phyloP scores from a whole-genome alignment of 2,113 vertebrate genomes.

The Clupea harengus region DNA sequence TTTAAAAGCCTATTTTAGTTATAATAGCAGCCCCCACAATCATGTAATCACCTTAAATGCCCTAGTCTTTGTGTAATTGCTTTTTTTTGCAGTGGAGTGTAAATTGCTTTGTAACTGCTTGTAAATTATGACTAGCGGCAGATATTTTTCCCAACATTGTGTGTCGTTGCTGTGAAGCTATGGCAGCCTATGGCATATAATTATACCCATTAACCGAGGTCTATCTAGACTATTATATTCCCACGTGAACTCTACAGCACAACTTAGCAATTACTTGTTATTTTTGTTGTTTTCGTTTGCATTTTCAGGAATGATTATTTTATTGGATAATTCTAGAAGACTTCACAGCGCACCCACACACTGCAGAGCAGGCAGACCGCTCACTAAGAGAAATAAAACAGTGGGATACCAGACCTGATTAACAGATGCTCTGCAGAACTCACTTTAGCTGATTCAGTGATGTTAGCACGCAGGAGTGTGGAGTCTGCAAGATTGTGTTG shows the following conservation, averaged over 20 bases:
- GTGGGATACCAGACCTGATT: background rate
- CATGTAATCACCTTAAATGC: background rate
- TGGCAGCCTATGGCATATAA: background rate
- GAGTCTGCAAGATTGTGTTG: background rate
- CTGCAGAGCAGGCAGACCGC: background rate
- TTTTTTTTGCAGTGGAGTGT: background rate
- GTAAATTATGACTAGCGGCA: background rate
- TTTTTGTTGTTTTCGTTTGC: background rate
- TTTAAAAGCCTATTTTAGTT: background rate
- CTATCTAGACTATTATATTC: background rate
- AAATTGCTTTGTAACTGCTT: slow-evolving; percentile 10
- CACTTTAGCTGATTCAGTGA: background rate
- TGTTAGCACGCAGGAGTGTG: background rate
- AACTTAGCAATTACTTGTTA: no score
- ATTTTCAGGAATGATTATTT: background rate
- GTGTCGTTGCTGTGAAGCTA: background rate
- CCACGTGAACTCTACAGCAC: no score
- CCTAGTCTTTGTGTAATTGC: background rate
- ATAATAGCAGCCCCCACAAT: background rate
- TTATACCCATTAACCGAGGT: background rate
- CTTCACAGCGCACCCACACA: background rate
- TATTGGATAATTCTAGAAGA: background rate
- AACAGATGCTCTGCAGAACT: background rate
- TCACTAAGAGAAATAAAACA: background rate
- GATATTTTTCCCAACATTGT: background rate